A percentile compares a stretch with the other conserved stretches of the same genome.
Conservation (phyloP, 2,888 invertebrate species). For the Drosophila paramelanica region DNA sequence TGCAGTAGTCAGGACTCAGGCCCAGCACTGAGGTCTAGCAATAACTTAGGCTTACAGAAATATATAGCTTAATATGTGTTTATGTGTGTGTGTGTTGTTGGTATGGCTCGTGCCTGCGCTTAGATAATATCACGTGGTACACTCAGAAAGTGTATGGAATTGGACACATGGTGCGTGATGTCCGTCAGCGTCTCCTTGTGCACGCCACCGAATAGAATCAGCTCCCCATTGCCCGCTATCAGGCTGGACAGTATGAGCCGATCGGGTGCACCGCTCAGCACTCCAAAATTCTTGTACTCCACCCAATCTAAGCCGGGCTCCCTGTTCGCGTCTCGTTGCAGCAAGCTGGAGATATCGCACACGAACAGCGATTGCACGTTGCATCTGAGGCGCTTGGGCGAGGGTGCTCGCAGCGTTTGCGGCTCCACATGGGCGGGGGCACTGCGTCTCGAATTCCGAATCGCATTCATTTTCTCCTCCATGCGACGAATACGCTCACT, state of each 20-base stretch:
- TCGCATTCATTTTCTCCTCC: constrained; percentile 87
- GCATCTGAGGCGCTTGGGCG: constrained; percentile 87
- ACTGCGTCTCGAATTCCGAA: constrained; percentile 82
- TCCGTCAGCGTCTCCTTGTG: constrained; percentile 90
- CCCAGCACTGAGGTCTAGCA: constrained; percentile 15
- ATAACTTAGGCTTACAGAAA: constrained; percentile 32
- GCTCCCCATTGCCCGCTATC: constrained; percentile 94
- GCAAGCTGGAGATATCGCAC: constrained; percentile 91
- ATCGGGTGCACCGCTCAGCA: constrained; percentile 91
- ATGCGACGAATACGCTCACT: constrained; percentile 88
- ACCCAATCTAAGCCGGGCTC: constrained; percentile 85
- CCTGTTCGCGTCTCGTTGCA: constrained; percentile 86
- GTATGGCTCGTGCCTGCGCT: constrained; percentile 38
- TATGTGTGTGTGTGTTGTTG: constrained; percentile 5
- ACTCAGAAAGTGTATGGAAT: constrained; percentile 91
- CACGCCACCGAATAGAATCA: constrained; percentile 98
- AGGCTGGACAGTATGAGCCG: constrained; percentile 96
- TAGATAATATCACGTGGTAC: constrained; percentile 90
- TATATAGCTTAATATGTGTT: constrained; percentile 22
- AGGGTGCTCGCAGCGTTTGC: constrained; percentile 78
- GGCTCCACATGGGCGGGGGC: constrained; percentile 67
- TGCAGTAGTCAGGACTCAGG: constrained; percentile 20
- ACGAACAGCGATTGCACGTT: constrained; percentile 93
- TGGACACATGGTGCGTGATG: constrained; percentile 90
- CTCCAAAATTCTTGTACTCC: constrained; percentile 87